Evolutionary conservation across 2,797 vertebrate genomes (phyloP).

Genomic region (Periparus ater): DNA sequence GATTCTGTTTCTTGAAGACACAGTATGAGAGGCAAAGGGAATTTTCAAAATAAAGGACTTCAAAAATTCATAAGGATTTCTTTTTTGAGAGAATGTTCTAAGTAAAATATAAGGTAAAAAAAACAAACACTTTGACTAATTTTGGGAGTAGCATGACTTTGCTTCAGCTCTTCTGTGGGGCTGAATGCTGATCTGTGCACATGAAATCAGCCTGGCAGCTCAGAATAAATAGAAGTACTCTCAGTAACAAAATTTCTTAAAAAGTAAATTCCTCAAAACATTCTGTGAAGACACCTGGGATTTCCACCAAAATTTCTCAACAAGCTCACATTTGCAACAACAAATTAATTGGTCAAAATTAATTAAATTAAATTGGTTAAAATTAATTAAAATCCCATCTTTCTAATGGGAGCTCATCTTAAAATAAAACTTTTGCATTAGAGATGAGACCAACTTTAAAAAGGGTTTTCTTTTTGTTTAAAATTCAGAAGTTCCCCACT

Average conservation of each 20-base stretch:
- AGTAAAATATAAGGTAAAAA: not conserved
- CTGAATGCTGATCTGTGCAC: not conserved
- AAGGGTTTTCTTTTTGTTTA: not conserved
- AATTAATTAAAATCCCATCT: not conserved
- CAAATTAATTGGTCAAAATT: not conserved
- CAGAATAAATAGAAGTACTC: not conserved
- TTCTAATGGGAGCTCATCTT: not conserved
- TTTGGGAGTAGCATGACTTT: not conserved
- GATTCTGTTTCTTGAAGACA: not conserved
- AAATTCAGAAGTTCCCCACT: not conserved
- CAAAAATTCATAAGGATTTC: not conserved
- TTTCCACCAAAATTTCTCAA: not conserved
- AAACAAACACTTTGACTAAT: not conserved
- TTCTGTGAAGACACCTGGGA: not conserved
- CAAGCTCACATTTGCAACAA: not conserved
- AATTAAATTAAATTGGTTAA: too few species aligned
- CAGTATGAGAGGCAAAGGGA: not conserved
- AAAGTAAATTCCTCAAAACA: not conserved
- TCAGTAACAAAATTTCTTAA: not conserved
- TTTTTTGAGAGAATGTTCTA: not conserved
- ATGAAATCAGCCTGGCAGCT: not conserved
- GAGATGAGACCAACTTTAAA: not conserved
- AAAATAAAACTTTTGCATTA: not conserved
- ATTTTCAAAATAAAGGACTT: not conserved
- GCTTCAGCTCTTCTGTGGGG: not conserved